Evolutionary conservation across 2,113 vertebrate species (phyloP).

Genomic region (Eira barbara): DNA sequence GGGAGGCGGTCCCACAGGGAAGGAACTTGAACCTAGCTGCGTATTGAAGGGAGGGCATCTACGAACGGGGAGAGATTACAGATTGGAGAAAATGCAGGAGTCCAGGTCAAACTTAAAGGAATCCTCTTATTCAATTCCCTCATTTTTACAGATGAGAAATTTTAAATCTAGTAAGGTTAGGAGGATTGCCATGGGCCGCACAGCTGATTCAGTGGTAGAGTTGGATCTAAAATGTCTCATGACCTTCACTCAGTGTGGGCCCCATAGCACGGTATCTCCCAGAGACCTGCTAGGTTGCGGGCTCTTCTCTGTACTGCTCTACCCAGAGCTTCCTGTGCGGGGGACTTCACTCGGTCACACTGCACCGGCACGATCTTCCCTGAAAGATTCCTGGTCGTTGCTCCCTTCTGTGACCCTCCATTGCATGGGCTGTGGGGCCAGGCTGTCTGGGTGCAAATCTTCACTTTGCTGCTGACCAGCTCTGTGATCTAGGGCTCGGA

Average conservation of each 20-base stretch:
- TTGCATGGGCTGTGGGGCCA: background rate
- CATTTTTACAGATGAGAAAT: background rate
- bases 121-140: background rate
- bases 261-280: background rate
- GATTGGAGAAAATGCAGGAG: background rate
- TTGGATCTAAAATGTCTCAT: background rate
- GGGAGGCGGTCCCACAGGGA: background rate
- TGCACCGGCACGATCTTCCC: background rate
- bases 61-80: background rate
- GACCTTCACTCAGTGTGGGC: too few relatives aligned
- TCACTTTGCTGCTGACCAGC: background rate
- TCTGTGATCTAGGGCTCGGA: background rate
- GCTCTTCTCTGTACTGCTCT: background rate
- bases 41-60: background rate
- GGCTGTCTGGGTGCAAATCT: background rate
- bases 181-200: background rate
- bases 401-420: fast-evolving
- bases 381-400: background rate
- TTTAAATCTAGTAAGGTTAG: background rate
- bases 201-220: background rate
- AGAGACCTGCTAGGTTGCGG: background rate
- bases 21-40: background rate
- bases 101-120: background rate
- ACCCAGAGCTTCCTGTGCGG: fast-evolving
- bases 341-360: fast-evolving